Base-by-base conservation (phyloP, 2,888 invertebrate genomes). In the Trilocha varians region DNA sequence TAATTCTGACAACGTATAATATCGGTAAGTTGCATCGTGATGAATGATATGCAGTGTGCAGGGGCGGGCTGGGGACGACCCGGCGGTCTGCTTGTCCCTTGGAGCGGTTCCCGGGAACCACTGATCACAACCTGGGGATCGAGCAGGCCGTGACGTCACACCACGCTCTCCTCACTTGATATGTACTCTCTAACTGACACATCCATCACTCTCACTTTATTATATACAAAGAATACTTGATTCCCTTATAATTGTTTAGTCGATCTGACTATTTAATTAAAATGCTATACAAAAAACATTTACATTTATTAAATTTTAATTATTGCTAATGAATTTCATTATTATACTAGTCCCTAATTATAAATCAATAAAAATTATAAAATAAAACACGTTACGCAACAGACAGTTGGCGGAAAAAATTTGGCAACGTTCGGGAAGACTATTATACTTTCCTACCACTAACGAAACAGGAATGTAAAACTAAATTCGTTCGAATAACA, bases 401-500 rank as follows among this genome's bases (percentile, higher is more conserved):
- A 78, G 75, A 79, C 63, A 74, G 79, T 83, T 82, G 78, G 79
- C 80, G 76, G 77, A 73, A 67, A 70, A 65, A 78, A 80, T 85
- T 85, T 85, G 85, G 85, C 85, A 84, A 83, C 80, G 79, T 82
- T 84, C 67, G 78, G 83, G 84, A 85, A 85, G 85, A 85, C 84
- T 83, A n/a, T n/a, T n/a, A n/a, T n/a, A 83, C 80, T 82, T 78
- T 79, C 74, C 79, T 84, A 84, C 76, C 71, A 80, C 79, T 82
- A 79, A 80, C 78, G 78, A 83, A 83, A 85, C 76, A 82, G 79
- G 75, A 80, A 78, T 83, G 82, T 76, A 25, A 25, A 79, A 84
- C 82, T 82, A 83, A 85, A 84, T 82, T 82, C 82, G 82, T 71
- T 80, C 72, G 62, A 75, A 79, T 75, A 82, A 80, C 78, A 75